Conservation (phyloP, 2,888 invertebrate species). For the Ormyrus nitidulus region DNA sequence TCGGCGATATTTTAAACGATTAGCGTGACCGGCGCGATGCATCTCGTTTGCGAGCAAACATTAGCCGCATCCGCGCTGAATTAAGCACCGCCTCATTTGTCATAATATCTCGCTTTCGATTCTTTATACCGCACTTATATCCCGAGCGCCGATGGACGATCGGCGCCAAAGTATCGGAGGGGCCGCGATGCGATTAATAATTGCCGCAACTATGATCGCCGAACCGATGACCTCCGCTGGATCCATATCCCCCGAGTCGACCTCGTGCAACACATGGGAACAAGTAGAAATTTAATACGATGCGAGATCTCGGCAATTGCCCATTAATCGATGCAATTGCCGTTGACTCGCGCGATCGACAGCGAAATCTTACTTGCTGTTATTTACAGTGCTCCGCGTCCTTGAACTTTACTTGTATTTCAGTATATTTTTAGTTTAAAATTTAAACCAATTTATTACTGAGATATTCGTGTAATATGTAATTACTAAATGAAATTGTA, state of each 20-base stretch:
- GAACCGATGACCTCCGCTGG: conserved; percentile 67
- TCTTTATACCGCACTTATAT: not conserved
- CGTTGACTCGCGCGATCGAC: conserved; percentile 29
- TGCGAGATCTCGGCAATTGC: conserved; percentile 6
- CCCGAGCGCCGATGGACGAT: conserved; percentile 15
- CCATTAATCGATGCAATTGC: conserved; percentile 44
- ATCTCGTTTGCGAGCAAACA: not conserved
- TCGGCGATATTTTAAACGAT: too few species aligned
- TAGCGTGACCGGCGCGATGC: not conserved
- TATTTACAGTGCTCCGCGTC: not conserved
- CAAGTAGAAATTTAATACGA: conserved; percentile 23
- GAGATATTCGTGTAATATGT: too few species aligned
- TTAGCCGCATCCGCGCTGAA: conserved; percentile 4
- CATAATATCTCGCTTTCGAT: conserved; percentile 40
- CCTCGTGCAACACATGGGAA: conserved; percentile 30
- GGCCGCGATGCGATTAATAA: conserved; percentile 52
- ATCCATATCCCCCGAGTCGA: conserved; percentile 2
- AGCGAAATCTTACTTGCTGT: not conserved
- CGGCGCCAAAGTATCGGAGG: conserved; percentile 19
- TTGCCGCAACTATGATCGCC: conserved; percentile 67
- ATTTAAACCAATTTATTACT: too few species aligned
- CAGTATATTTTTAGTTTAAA: too few species aligned
- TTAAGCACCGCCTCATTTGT: conserved; percentile 45
- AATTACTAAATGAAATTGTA: too few species aligned
- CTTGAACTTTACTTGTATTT: not conserved